These are phyloP conservation scores for Morone chrysops DNA, from an alignment of 2,113 vertebrate genomes.

Conservation along the genomic window DNA sequence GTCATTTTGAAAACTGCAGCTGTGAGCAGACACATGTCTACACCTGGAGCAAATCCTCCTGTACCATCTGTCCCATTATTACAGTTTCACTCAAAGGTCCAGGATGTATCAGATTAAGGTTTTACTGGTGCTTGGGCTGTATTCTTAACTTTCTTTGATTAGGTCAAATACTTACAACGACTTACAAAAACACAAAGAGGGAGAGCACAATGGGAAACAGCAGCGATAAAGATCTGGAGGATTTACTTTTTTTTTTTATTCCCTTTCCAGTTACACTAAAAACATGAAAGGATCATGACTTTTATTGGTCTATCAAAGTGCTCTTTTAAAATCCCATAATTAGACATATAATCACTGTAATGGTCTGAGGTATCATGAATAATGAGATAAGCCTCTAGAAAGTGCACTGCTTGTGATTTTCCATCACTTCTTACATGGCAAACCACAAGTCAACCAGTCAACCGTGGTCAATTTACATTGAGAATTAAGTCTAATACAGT, in stretches of 20 bases:
- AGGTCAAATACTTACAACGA: neutral
- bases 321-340: constrained; percentile 36
- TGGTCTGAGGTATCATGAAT: neutral
- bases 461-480: neutral
- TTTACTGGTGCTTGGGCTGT: constrained; percentile 18
- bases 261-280: constrained; percentile 2
- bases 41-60: constrained; percentile 26
- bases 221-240: neutral
- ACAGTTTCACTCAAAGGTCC: neutral
- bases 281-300: neutral
- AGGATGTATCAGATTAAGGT: constrained; percentile 35
- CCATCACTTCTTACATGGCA: neutral
- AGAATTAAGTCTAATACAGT: neutral
- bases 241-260: neutral
- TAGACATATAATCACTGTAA: constrained; percentile 17
- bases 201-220: neutral
- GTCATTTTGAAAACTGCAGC: constrained; percentile 28
- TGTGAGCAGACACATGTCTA: constrained; percentile 22
- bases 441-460: neutral
- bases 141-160: constrained; percentile 1
- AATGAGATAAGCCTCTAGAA: constrained; percentile 17
- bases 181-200: neutral
- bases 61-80: constrained; percentile 30
- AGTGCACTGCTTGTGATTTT: constrained; percentile 15
- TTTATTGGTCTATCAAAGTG: constrained; percentile 3